A percentile compares a stretch with the other conserved stretches of the same genome.
Evolutionary conservation across 2,113 vertebrate species (phyloP).

Genomic region (Ceratotherium simum): DNA sequence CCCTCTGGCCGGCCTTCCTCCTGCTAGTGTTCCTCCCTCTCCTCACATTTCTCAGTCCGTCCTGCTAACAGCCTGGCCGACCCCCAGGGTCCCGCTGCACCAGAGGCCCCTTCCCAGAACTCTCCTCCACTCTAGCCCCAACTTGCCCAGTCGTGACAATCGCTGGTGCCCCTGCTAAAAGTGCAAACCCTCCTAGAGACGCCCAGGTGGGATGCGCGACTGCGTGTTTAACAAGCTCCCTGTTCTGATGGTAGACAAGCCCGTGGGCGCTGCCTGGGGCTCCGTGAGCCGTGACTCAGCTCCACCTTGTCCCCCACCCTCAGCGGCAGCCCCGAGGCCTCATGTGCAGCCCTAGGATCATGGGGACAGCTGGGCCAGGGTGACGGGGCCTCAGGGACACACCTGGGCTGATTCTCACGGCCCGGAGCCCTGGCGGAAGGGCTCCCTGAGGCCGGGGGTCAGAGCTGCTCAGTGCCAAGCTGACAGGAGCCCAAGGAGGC

Average conservation of each 20-base stretch:
- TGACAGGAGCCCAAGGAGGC: neutral
- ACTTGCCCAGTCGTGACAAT: neutral
- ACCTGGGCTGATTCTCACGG: constrained; percentile 62
- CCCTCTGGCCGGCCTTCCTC: neutral
- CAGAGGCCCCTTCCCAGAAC: neutral
- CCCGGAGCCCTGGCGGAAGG: neutral
- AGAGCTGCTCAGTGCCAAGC: neutral
- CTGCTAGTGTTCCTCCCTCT: too few relatives aligned
- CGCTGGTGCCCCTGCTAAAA: neutral
- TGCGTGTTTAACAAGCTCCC: neutral
- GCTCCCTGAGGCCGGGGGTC: neutral
- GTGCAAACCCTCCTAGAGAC: neutral
- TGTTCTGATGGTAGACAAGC: neutral
- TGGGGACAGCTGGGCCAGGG: neutral
- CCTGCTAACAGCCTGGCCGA: neutral
- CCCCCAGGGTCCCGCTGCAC: neutral
- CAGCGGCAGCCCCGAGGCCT: neutral
- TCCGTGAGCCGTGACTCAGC: accelerated
- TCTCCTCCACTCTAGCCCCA: neutral
- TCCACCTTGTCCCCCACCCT: neutral
- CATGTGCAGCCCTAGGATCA: neutral
- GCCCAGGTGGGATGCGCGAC: neutral
- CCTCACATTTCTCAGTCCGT: neutral
- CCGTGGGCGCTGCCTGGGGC: accelerated
- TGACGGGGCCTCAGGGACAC: neutral